Evolutionary conservation across 2,888 invertebrate species (phyloP).

Genomic region (Empis stercorea): DNA sequence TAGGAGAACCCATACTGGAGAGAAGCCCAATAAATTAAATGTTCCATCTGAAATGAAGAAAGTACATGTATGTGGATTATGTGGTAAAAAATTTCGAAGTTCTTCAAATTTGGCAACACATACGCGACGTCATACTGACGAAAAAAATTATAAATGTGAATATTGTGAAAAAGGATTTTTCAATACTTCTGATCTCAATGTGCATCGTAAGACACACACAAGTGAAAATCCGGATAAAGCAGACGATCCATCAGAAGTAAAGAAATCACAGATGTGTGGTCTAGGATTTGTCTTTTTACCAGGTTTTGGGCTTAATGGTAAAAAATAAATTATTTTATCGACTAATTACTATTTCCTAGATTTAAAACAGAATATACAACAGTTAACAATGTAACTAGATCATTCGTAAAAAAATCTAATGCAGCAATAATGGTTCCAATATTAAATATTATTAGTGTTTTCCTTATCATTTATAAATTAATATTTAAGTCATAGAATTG

Average conservation of each 20-base stretch:
- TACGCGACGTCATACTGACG: constrained; percentile 34
- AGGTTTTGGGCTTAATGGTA: too few relatives aligned
- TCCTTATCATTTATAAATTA: too few relatives aligned
- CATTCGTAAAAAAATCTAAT: too few relatives aligned
- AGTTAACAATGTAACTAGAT: too few relatives aligned
- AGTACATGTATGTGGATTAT: constrained; percentile 39
- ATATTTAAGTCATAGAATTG: too few relatives aligned
- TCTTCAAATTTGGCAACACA: constrained; percentile 49
- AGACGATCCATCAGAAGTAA: background rate
- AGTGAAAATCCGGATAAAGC: constrained; percentile 42
- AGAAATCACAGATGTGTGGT: constrained; percentile 38
- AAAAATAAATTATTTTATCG: too few relatives aligned
- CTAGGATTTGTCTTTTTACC: constrained; percentile 8
- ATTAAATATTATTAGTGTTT: too few relatives aligned
- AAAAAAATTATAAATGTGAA: constrained; percentile 49
- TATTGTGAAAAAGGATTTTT: constrained; percentile 43
- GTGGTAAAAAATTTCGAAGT: constrained; percentile 42
- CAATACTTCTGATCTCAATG: constrained; percentile 56
- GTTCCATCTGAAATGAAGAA: background rate
- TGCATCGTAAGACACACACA: constrained; percentile 57
- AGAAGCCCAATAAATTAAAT: constrained; percentile 34
- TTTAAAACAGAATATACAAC: too few relatives aligned
- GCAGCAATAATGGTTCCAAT: too few relatives aligned
- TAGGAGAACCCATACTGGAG: constrained; percentile 47
- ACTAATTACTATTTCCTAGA: too few relatives aligned